Evolutionary conservation across 2,113 vertebrate genomes (phyloP).

Genomic region (Stegostoma tigrinum): DNA sequence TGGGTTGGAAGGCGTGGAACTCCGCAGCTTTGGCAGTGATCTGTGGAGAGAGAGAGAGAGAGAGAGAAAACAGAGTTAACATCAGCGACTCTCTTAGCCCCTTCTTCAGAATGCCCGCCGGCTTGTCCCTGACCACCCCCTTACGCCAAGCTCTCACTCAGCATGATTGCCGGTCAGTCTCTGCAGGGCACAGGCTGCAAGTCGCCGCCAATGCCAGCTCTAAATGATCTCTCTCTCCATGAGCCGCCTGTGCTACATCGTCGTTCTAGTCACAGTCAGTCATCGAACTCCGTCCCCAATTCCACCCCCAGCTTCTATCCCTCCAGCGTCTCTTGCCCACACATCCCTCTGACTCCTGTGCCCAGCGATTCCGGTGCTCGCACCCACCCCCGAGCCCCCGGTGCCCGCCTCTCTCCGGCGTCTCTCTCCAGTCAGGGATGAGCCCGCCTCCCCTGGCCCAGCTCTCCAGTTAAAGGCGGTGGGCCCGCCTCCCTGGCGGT

Average conservation of each 20-base stretch:
- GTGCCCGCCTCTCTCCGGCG: conserved; percentile 46
- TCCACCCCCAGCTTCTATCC: not conserved
- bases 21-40: no score
- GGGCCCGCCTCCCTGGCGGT: conserved; percentile 23
- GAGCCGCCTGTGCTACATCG: not conserved
- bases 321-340: not conserved
- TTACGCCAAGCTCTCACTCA: not conserved
- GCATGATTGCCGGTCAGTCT: not conserved
- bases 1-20: no score
- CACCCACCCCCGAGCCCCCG: not conserved
- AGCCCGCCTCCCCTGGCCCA: conserved; percentile 44
- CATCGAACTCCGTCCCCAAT: not conserved
- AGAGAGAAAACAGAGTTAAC: no score
- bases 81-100: no score
- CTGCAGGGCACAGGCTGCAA: not conserved
- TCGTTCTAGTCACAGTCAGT: not conserved
- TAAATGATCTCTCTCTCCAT: not conserved
- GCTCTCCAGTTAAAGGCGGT: conserved; percentile 30
- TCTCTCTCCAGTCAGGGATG: conserved; percentile 45
- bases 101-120: no score
- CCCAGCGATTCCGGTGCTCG: not conserved
- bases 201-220: no score
- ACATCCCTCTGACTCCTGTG: not conserved
- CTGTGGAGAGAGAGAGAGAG: no score
- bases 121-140: no score